Conservation (phyloP, 2,888 invertebrate genomes). For the Drosophila phalerata region DNA sequence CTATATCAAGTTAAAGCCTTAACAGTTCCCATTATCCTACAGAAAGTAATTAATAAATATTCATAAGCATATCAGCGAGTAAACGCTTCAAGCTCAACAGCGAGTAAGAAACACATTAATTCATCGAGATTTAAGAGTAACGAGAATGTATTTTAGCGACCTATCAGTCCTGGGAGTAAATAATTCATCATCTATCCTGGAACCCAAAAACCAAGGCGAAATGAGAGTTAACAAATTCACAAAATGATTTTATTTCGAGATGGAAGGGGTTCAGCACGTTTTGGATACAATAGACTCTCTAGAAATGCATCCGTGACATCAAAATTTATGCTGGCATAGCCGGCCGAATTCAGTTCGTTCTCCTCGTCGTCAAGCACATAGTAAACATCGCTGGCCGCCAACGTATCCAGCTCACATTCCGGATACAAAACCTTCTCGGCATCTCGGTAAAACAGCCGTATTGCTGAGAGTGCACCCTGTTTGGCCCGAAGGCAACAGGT, state of each 20-base stretch:
- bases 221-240: slow-evolving; percentile 18
- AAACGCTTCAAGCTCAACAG: neutral
- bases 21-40: too few relatives aligned
- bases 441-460: slow-evolving; percentile 55
- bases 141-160: neutral
- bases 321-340: slow-evolving; percentile 38
- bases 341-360: slow-evolving; percentile 29
- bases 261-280: slow-evolving; percentile 19
- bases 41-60: too few relatives aligned
- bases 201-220: too few relatives aligned
- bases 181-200: neutral
- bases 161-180: neutral
- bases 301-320: slow-evolving; percentile 52
- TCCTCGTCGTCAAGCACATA: slow-evolving; percentile 53
- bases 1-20: too few relatives aligned
- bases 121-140: neutral
- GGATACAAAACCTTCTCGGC: slow-evolving; percentile 51
- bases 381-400: slow-evolving; percentile 39
- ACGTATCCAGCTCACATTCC: slow-evolving; percentile 21
- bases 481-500: slow-evolving; percentile 24
- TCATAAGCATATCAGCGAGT: too few relatives aligned
- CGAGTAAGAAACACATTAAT: neutral
- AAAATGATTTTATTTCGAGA: slow-evolving; percentile 18
- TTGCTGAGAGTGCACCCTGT: slow-evolving; percentile 28
- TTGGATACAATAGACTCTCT: slow-evolving; percentile 45